Evolutionary conservation across 2,113 vertebrate genomes (phyloP).

Genomic region (Rhynchopsitta pachyrhyncha): DNA sequence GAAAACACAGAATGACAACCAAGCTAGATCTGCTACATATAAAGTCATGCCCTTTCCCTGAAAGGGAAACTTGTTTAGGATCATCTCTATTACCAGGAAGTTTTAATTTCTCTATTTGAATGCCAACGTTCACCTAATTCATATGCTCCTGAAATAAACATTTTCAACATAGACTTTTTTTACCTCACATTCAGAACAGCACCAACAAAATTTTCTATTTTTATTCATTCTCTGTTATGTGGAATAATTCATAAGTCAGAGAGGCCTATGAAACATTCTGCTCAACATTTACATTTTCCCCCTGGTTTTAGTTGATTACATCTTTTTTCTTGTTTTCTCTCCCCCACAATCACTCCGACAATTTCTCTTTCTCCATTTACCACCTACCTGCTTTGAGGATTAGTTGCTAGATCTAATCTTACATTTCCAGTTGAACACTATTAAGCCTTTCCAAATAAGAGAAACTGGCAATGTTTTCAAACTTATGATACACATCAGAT

Average conservation of each 20-base stretch:
- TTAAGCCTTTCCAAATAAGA: neutral
- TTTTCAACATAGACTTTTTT: neutral
- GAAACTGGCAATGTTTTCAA: neutral
- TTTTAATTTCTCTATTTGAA: neutral
- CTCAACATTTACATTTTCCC: neutral
- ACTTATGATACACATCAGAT: neutral
- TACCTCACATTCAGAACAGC: neutral
- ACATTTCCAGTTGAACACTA: neutral
- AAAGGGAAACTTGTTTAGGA: neutral
- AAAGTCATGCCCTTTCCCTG: rapidly evolving
- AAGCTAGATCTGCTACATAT: neutral
- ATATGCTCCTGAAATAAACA: neutral
- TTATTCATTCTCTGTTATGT: neutral
- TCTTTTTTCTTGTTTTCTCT: neutral
- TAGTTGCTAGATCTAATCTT: neutral
- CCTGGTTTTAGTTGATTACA: neutral
- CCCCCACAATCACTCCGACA: neutral
- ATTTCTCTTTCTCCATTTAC: neutral
- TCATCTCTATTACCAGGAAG: neutral
- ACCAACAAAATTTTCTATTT: neutral
- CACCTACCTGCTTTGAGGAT: neutral
- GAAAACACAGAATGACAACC: neutral
- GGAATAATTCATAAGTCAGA: neutral
- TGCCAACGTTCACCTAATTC: neutral
- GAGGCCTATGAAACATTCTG: neutral